Conservation (phyloP, 2,888 invertebrate species). For the Gisinianus flammeolus region DNA sequence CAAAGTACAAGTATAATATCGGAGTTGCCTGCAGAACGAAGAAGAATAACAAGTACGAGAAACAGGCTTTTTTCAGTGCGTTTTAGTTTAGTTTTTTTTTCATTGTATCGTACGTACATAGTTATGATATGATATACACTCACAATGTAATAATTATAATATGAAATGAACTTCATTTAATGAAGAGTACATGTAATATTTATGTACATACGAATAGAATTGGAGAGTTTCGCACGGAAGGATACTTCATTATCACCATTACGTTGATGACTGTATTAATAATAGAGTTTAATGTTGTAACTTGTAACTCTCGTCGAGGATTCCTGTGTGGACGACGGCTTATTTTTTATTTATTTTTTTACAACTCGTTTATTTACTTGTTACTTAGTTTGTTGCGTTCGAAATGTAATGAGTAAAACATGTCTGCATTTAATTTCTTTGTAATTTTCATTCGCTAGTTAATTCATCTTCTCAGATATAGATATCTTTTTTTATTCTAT, state of each 20-base stretch:
- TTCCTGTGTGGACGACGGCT: background rate
- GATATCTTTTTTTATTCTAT: background rate
- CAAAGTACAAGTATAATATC: no score
- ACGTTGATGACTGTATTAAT: conserved; percentile 29
- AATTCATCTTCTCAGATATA: conserved; percentile 12
- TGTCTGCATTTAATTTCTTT: conserved; percentile 25
- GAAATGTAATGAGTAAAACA: conserved; percentile 16
- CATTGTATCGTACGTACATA: no score
- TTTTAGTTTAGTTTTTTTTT: no score
- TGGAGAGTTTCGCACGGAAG: conserved; percentile 13
- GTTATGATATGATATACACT: no score
- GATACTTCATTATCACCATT: conserved; percentile 31
- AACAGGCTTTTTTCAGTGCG: no score
- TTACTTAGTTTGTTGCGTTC: conserved; percentile 16
- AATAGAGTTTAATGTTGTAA: background rate
- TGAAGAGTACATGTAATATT: conserved; percentile 19
- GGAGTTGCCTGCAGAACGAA: no score
- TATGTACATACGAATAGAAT: no score
- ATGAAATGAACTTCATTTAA: no score
- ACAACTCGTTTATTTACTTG: background rate
- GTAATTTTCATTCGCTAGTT: conserved; percentile 22
- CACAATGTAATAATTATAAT: no score
- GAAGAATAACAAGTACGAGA: no score
- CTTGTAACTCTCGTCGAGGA: no score
- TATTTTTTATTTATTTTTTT: background rate